Percentiles rank a stretch among this genome's conserved stretches.
phyloP scores from a whole-genome alignment of 2,113 vertebrate genomes.

The Mastomys coucha region DNA sequence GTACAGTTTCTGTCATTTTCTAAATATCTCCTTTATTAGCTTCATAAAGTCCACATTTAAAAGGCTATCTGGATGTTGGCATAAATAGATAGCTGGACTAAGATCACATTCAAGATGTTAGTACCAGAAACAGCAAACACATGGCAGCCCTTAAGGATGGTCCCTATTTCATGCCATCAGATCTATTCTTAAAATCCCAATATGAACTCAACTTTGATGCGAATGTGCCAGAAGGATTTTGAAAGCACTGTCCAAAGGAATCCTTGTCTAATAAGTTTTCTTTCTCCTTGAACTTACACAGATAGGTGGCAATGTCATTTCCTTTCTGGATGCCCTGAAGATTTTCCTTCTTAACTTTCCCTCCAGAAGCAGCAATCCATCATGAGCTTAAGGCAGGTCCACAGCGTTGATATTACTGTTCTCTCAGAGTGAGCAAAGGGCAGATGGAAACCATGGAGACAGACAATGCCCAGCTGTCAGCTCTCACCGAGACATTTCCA shows the following conservation, averaged over 20 bases:
- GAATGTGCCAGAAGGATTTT: conserved; percentile 27
- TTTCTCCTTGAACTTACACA: background rate
- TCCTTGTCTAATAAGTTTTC: background rate
- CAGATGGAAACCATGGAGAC: background rate
- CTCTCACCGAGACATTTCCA: background rate
- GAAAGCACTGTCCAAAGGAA: conserved; percentile 28
- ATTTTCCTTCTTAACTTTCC: background rate
- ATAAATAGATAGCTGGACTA: conserved; percentile 8
- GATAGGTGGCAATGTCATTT: conserved; percentile 21
- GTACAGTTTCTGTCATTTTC: conserved; percentile 35
- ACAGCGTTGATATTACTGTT: background rate
- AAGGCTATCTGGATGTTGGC: conserved; percentile 8
- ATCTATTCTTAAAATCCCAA: conserved; percentile 26
- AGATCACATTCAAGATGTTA: background rate
- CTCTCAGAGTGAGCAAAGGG: background rate
- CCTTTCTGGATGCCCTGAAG: conserved; percentile 1
- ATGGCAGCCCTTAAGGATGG: background rate
- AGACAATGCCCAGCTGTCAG: background rate
- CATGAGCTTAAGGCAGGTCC: background rate
- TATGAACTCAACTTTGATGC: background rate
- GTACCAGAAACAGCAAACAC: background rate
- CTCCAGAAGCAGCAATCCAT: background rate
- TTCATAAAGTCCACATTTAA: conserved; percentile 49
- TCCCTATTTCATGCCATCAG: conserved; percentile 3
- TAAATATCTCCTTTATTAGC: conserved; percentile 40